A percentile compares a stretch with the other conserved stretches of the same genome.
phyloP scores from a whole-genome alignment of 2,797 vertebrate species.

The Remorina albescens region DNA sequence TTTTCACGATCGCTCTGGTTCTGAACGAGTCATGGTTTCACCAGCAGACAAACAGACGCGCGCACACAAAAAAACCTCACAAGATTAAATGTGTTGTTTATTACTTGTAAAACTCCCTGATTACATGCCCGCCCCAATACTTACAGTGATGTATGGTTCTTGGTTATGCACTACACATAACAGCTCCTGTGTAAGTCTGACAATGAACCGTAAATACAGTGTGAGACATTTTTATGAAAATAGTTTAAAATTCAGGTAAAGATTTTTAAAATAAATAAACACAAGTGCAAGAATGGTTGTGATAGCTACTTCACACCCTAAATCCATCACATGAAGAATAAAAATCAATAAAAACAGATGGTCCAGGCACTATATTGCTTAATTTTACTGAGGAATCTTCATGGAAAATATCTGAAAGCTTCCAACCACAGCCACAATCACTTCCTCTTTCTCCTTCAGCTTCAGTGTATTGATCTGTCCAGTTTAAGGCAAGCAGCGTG shows the following conservation, averaged over 20 bases:
- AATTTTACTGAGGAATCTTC: conserved; percentile 32
- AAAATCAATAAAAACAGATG: conserved; percentile 38
- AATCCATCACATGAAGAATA: conserved; percentile 9
- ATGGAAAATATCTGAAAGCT: conserved; percentile 38
- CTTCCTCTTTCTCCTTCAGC: conserved; percentile 25
- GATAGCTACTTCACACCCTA: conserved; percentile 8
- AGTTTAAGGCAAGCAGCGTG: conserved; percentile 46
- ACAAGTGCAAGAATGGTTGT: conserved; percentile 32
- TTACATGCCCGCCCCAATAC: conserved; percentile 48
- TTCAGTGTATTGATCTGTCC: conserved; percentile 52
- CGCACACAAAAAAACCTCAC: conserved; percentile 8
- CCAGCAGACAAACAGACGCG: neutral
- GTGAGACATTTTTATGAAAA: conserved; percentile 23
- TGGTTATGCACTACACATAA: conserved; percentile 43
- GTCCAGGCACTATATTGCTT: conserved; percentile 67
- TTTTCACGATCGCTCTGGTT: neutral
- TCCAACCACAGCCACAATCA: conserved; percentile 22
- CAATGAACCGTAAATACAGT: conserved; percentile 46
- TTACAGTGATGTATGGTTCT: conserved; percentile 39
- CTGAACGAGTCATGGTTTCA: conserved; percentile 24
- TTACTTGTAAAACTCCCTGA: conserved; percentile 59
- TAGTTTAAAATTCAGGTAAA: conserved; percentile 14
- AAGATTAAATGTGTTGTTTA: conserved; percentile 19
- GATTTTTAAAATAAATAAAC: conserved; percentile 58
- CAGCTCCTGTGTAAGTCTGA: conserved; percentile 30